Percentiles rank a stretch among this genome's conserved stretches.
Evolutionary conservation across 1,140 invertebrate genomes (phyloP).

Genomic region (Choristoneura fumiferana): DNA sequence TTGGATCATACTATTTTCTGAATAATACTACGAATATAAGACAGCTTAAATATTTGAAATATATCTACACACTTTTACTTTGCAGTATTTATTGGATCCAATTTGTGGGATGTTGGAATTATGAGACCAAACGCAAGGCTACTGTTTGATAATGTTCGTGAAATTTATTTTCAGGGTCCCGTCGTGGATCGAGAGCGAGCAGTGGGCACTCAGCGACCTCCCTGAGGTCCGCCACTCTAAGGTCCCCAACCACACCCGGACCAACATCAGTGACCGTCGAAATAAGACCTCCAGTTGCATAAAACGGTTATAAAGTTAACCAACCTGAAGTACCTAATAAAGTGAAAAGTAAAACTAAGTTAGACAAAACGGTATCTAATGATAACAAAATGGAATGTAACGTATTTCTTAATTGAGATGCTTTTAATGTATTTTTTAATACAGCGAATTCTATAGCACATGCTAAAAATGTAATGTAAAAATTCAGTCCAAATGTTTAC

Average conservation of each 20-base stretch:
- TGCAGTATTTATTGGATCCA: too few relatives aligned
- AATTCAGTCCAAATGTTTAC: conserved; percentile 65
- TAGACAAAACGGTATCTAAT: conserved; percentile 17
- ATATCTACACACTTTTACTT: too few relatives aligned
- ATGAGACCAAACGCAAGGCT: too few relatives aligned
- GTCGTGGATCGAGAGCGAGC: conserved; percentile 83
- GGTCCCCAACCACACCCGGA: conserved; percentile 63
- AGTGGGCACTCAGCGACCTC: conserved; percentile 82
- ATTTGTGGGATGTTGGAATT: too few relatives aligned
- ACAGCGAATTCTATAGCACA: conserved; percentile 26
- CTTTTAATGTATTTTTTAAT: conserved; percentile 22
- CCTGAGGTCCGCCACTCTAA: conserved; percentile 67
- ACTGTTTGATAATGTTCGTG: too few relatives aligned
- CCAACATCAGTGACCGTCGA: conserved; percentile 71
- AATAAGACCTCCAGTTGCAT: conserved; percentile 66
- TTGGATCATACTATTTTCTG: too few relatives aligned
- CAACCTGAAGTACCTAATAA: conserved; percentile 17
- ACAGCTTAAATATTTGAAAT: too few relatives aligned
- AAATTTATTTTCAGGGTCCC: conserved; percentile 78
- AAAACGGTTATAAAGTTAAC: conserved; percentile 27
- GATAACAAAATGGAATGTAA: conserved; percentile 5
- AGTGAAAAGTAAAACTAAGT: conserved; percentile 13
- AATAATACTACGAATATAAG: too few relatives aligned
- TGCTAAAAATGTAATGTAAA: conserved; percentile 27
- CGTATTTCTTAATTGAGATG: conserved; percentile 13